These are phyloP conservation scores for Paedocypris micromegethes DNA, from an alignment of 2,797 vertebrate genomes.

Conservation along the genomic window DNA sequence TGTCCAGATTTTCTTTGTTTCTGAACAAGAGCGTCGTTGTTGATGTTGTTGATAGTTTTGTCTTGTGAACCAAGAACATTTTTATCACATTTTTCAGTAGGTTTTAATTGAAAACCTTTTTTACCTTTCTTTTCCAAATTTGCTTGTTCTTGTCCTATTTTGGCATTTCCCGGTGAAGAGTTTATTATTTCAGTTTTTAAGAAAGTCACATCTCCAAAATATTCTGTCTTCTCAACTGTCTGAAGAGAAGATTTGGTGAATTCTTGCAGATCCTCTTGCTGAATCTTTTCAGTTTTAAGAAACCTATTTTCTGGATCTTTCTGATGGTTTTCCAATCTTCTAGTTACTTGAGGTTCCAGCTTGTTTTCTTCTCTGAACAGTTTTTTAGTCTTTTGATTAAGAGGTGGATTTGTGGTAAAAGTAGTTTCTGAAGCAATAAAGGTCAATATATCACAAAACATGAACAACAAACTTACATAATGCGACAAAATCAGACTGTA, in stretches of 20 bases:
- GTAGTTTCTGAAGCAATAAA: constrained; percentile 62
- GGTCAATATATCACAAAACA: constrained; percentile 37
- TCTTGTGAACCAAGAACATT: constrained; percentile 25
- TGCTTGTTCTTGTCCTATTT: constrained; percentile 12
- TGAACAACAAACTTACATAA: constrained; percentile 42
- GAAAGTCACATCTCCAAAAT: constrained; percentile 34
- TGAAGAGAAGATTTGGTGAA: constrained; percentile 41
- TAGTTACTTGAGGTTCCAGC: constrained; percentile 52
- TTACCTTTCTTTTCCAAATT: constrained; percentile 38
- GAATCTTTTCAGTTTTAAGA: constrained; percentile 55
- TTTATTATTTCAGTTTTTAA: too few relatives aligned
- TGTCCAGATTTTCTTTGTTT: constrained; percentile 38
- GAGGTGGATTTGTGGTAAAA: constrained; percentile 56
- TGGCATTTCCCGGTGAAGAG: too few relatives aligned
- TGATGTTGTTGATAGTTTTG: constrained; percentile 18
- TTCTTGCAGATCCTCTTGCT: constrained; percentile 48
- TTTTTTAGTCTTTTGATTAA: constrained; percentile 68
- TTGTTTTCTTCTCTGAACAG: constrained; percentile 60
- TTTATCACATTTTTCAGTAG: constrained; percentile 35
- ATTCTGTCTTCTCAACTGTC: constrained; percentile 27
- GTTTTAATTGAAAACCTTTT: constrained; percentile 37
- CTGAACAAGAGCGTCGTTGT: constrained; percentile 23
- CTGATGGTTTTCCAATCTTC: constrained; percentile 54
- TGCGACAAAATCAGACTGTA: constrained; percentile 33
- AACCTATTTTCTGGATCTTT: constrained; percentile 56